Evolutionary conservation across 1,140 invertebrate genomes (phyloP).

Genomic region (Ruditapes philippinarum): DNA sequence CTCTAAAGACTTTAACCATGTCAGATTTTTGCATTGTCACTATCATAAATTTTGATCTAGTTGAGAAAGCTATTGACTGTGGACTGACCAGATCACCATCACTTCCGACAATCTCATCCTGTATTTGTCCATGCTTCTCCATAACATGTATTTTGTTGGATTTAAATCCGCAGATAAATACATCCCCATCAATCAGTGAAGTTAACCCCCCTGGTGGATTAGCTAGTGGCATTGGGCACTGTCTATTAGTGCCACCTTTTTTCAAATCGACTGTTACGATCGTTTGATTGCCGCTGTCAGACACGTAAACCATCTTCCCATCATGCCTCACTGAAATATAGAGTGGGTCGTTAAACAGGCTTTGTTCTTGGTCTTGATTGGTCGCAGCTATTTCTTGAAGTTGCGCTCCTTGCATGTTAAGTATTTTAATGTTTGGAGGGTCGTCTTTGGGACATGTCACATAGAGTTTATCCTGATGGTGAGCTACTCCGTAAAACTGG

Average conservation of each 20-base stretch:
- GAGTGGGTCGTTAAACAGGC: constrained; percentile 55
- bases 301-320: constrained; percentile 46
- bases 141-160: constrained; percentile 39
- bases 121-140: background rate
- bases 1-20: constrained; percentile 48
- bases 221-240: background rate
- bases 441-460: constrained; percentile 63
- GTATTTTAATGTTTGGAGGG: constrained; percentile 43
- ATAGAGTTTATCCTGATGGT: constrained; percentile 37
- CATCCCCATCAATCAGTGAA: constrained; percentile 25
- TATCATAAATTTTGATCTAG: background rate
- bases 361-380: constrained; percentile 52
- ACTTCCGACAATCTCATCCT: constrained; percentile 24
- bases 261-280: constrained; percentile 40
- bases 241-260: background rate
- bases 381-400: constrained; percentile 20
- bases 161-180: constrained; percentile 47
- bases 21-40: constrained; percentile 58
- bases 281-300: constrained; percentile 59
- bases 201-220: constrained; percentile 43
- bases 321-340: constrained; percentile 51
- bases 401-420: constrained; percentile 42
- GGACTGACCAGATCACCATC: constrained; percentile 44
- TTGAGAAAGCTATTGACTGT: constrained; percentile 52
- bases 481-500: constrained; percentile 58